Evolutionary conservation across 2,797 vertebrate species (phyloP).

Genomic region (Apogon hyalosoma): DNA sequence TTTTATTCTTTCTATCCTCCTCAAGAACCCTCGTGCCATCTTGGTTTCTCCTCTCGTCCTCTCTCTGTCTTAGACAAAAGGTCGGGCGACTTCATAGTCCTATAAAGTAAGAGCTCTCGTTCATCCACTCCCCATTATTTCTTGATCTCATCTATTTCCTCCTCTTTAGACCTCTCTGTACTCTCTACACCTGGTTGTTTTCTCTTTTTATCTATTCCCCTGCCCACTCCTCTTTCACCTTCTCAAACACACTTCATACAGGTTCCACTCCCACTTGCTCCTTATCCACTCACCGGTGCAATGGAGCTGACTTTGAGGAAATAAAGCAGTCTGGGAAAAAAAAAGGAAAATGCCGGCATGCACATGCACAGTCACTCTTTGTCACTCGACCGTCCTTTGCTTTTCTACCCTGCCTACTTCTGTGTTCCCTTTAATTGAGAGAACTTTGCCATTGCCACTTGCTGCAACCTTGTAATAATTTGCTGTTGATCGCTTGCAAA

Average conservation of each 20-base stretch:
- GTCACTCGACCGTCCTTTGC: constrained; percentile 56
- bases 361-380: constrained; percentile 78
- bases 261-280: constrained; percentile 33
- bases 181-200: constrained; percentile 22
- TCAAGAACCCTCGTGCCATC: constrained; percentile 51
- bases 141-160: constrained; percentile 49
- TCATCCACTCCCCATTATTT: constrained; percentile 66
- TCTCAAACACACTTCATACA: constrained; percentile 39
- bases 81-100: constrained; percentile 64
- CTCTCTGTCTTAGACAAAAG: constrained; percentile 66
- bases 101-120: constrained; percentile 70
- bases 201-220: constrained; percentile 32
- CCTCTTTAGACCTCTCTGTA: constrained; percentile 34
- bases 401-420: constrained; percentile 30
- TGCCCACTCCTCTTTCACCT: constrained; percentile 27
- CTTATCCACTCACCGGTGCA: constrained; percentile 59
- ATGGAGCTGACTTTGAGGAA: constrained; percentile 72
- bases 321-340: constrained; percentile 52
- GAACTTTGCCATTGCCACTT: constrained; percentile 44
- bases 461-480: constrained; percentile 53
- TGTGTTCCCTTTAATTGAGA: constrained; percentile 30
- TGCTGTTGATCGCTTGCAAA: constrained; percentile 67
- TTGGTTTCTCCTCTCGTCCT: constrained; percentile 54
- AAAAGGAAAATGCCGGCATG: constrained; percentile 74
- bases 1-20: constrained; percentile 72